These are phyloP conservation scores for Acrossocheilus wenchowensis DNA, from an alignment of 2,797 vertebrate species.

Conservation along the genomic window DNA sequence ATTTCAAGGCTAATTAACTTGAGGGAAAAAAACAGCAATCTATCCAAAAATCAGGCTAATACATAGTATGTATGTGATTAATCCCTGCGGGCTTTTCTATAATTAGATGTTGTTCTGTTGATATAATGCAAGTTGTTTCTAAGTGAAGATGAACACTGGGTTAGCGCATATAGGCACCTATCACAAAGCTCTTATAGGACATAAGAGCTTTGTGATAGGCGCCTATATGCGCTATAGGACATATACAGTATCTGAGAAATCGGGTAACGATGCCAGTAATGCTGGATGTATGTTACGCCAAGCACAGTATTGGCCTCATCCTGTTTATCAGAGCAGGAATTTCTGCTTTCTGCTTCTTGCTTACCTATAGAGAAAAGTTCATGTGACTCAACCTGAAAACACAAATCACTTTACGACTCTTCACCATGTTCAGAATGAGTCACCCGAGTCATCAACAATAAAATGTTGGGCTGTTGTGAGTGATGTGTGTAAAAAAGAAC, in stretches of 20 bases:
- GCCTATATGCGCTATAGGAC: too few relatives aligned
- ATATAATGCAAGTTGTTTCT: conserved; percentile 3
- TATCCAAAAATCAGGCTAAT: conserved; percentile 28
- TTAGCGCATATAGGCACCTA: neutral
- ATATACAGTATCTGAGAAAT: neutral
- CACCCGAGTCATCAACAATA: neutral
- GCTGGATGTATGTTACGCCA: neutral
- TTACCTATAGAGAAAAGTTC: neutral
- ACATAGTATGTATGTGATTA: conserved; percentile 26
- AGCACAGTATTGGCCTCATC: neutral
- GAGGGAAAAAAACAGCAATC: neutral
- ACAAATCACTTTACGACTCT: neutral
- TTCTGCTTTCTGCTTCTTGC: neutral
- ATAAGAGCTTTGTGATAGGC: too few relatives aligned
- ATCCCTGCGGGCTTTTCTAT: neutral
- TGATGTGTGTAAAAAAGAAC: neutral
- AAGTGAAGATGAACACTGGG: neutral
- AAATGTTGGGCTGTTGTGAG: neutral
- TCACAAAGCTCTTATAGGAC: neutral
- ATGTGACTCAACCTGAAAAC: conserved; percentile 1
- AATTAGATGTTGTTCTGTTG: neutral
- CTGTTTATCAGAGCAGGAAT: neutral
- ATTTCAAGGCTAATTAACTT: conserved; percentile 37
- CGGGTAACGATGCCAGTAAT: neutral
- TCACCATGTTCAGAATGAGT: neutral